phyloP scores from a whole-genome alignment of 2,113 vertebrate species.

The Neoarius graeffei region DNA sequence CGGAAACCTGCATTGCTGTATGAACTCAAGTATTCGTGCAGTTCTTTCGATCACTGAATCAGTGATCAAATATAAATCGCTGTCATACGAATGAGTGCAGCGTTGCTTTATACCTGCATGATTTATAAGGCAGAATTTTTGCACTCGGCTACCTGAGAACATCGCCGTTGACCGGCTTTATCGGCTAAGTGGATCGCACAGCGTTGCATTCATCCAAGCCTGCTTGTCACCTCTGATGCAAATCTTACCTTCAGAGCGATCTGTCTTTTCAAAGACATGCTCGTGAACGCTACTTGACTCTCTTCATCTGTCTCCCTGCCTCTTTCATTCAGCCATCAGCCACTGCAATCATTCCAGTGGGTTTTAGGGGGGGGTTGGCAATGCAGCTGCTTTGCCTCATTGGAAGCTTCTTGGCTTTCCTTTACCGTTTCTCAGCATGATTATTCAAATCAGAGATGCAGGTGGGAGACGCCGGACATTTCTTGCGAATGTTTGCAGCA shows the following conservation, averaged over 20 bases:
- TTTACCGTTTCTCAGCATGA: neutral
- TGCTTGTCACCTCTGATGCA: conserved; percentile 16
- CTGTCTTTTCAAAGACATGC: neutral
- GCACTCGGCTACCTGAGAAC: conserved; percentile 17
- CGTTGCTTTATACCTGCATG: neutral
- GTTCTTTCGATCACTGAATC: neutral
- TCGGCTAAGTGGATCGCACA: conserved; percentile 9
- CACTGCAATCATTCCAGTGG: neutral
- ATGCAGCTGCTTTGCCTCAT: conserved; percentile 12
- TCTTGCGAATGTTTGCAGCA: neutral
- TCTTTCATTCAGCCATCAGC: conserved; percentile 20
- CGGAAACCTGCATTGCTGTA: neutral
- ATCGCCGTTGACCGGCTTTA: conserved; percentile 19
- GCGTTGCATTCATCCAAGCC: conserved; percentile 5
- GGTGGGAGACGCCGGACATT: neutral
- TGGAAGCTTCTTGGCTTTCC: neutral
- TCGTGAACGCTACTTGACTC: conserved; percentile 10
- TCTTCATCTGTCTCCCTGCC: neutral
- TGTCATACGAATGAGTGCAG: neutral
- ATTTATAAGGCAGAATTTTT: neutral
- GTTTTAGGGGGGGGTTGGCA: neutral
- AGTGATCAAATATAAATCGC: neutral
- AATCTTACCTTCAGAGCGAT: neutral
- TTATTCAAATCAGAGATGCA: neutral
- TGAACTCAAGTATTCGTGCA: neutral